These are phyloP conservation scores for Hypomesus transpacificus DNA, from an alignment of 2,113 vertebrate genomes.

Conservation along the genomic window DNA sequence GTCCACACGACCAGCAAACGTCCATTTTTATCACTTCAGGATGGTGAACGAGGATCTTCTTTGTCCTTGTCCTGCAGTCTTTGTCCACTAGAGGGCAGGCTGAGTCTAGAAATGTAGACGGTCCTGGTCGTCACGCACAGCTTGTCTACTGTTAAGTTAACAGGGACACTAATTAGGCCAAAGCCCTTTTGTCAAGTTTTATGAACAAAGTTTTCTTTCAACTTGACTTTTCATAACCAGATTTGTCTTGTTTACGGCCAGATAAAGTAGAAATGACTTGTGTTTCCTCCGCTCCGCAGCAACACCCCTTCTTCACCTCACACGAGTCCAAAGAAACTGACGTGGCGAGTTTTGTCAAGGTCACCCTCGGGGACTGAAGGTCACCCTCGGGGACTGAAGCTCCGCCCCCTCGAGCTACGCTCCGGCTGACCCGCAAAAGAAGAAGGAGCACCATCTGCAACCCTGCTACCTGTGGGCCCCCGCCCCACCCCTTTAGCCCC, in stretches of 20 bases:
- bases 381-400: slow-evolving; percentile 46
- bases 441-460: slow-evolving; percentile 60
- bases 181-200: too few relatives aligned
- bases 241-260: too few relatives aligned
- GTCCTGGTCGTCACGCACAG: too few relatives aligned
- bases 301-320: slow-evolving; percentile 91
- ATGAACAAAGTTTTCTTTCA: too few relatives aligned
- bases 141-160: too few relatives aligned
- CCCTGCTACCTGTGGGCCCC: slow-evolving; percentile 25
- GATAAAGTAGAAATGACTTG: neutral
- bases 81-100: slow-evolving; percentile 40
- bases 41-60: neutral
- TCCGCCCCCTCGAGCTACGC: slow-evolving; percentile 21
- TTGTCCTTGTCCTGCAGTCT: slow-evolving; percentile 8
- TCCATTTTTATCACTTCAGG: neutral
- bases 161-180: too few relatives aligned
- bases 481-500: neutral
- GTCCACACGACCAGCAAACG: slow-evolving; percentile 5
- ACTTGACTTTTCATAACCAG: neutral
- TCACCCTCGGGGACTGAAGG: slow-evolving; percentile 86
- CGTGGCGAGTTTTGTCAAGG: slow-evolving; percentile 93
- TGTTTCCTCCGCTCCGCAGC: slow-evolving; percentile 64
- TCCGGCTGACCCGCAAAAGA: slow-evolving; percentile 34
- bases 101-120: neutral
- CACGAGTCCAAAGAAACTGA: slow-evolving; percentile 97